phyloP scores from a whole-genome alignment of 2,797 vertebrate genomes.

The Phataginus tetradactyla region DNA sequence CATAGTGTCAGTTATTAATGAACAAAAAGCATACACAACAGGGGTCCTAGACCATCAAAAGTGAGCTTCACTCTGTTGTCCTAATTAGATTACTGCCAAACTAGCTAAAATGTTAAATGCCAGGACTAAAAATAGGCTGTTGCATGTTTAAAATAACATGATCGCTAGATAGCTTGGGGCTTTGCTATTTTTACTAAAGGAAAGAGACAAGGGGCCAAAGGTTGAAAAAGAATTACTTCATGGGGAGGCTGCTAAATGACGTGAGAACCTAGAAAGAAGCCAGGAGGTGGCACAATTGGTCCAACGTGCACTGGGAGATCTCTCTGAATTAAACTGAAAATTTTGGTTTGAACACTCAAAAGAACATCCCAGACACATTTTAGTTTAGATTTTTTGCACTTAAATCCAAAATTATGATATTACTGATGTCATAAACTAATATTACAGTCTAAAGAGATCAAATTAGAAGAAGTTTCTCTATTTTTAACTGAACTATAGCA shows the following conservation, averaged over 20 bases:
- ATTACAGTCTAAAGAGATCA: not conserved
- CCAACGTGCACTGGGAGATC: not conserved
- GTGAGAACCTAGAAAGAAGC: constrained; percentile 30
- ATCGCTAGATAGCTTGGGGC: constrained; percentile 70
- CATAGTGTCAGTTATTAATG: not conserved
- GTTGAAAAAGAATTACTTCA: constrained; percentile 56
- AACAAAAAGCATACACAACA: constrained; percentile 33
- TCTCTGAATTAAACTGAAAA: constrained; percentile 31
- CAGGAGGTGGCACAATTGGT: constrained; percentile 57
- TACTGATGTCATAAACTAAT: constrained; percentile 43
- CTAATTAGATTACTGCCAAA: constrained; percentile 79
- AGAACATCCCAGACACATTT: not conserved
- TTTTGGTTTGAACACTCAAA: not conserved
- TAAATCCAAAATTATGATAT: constrained; percentile 31
- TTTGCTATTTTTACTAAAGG: constrained; percentile 79
- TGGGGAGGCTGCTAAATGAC: constrained; percentile 22
- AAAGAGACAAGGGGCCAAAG: constrained; percentile 60
- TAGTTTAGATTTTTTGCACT: constrained; percentile 31
- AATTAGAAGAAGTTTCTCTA: constrained; percentile 24
- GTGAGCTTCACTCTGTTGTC: constrained; percentile 33
- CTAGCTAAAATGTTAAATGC: constrained; percentile 76
- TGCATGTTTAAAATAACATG: constrained; percentile 75
- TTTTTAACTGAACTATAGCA: constrained; percentile 23
- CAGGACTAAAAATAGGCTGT: constrained; percentile 78
- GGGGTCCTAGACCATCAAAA: constrained; percentile 51